These are phyloP conservation scores for Apodemia mormo DNA, from an alignment of 2,888 invertebrate genomes.

Conservation along the genomic window DNA sequence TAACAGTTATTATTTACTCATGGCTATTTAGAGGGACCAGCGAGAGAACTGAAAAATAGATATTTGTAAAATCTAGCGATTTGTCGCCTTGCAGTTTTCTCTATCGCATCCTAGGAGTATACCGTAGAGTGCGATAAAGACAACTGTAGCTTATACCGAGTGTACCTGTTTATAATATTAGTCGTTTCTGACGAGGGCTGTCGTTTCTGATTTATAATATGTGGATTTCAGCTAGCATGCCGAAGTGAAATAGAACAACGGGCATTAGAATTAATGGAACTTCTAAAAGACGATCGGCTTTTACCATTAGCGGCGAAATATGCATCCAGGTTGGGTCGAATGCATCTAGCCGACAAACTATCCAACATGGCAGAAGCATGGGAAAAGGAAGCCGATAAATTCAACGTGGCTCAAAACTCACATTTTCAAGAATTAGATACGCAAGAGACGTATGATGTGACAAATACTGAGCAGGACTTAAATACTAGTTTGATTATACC, in stretches of 20 bases:
- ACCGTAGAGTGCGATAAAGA: too few relatives aligned
- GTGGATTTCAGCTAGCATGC: conserved; percentile 86
- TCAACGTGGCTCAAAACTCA: conserved; percentile 56
- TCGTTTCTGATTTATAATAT: not conserved
- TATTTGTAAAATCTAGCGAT: too few relatives aligned
- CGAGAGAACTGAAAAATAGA: too few relatives aligned
- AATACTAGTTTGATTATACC: conserved; percentile 72
- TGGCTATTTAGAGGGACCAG: too few relatives aligned
- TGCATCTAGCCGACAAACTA: conserved; percentile 90
- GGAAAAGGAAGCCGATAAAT: conserved; percentile 56
- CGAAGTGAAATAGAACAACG: conserved; percentile 91
- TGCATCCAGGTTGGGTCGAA: conserved; percentile 88
- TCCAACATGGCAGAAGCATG: conserved; percentile 79
- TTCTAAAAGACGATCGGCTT: conserved; percentile 89
- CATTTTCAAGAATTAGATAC: conserved; percentile 65
- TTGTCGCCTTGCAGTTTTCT: too few relatives aligned
- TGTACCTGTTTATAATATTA: too few relatives aligned
- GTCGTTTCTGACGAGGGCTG: too few relatives aligned
- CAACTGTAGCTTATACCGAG: too few relatives aligned
- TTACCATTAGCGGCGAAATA: conserved; percentile 94
- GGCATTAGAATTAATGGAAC: conserved; percentile 92
- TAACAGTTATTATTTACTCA: too few relatives aligned
- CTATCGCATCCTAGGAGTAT: too few relatives aligned
- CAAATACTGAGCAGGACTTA: conserved; percentile 56
- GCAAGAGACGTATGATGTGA: conserved; percentile 68